Base-by-base conservation (phyloP, 92 coral and sea anemone genomes). In the Paramuricea clavata region DNA sequence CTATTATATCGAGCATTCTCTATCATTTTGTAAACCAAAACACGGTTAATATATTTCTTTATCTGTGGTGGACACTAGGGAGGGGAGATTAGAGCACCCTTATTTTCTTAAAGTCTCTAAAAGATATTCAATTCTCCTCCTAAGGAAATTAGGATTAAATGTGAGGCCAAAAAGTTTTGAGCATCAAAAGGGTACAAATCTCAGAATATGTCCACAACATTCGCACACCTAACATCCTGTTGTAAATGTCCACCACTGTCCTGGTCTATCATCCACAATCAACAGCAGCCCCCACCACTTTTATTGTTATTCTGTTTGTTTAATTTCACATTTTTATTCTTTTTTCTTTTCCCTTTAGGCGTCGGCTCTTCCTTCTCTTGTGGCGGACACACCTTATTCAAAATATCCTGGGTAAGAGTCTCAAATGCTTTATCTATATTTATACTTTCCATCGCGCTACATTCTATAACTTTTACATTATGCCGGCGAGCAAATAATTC, bases 361-460 rank as follows among this genome's bases (percentile, higher is more conserved):
- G 82, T 78, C 27, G 92, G 88, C 44, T 97, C 99, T 72, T 97
- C 99, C 52, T 72, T 91, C 0, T 91, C 92, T 39, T 65, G 72
- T 1, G 99, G 98, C 31, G 99, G 99, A 67, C 99, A 97, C 6
- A 97, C 99, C 71, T 93, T 96, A 79, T 95, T 90, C 72, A 97
- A 82, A 22, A 97, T 97, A 70, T 97, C 95, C 75, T 92, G 87
- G 15, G 99, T 97, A 5, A 97, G 87, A 31, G 90, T 76, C 12
- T 62, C 84, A 64, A 97, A 97, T 28, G 99, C 94, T 59, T 77
- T 94, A 34, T 97, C 99, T 50, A 97, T 76, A 81, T 97, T 97
- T 28, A 89, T 86, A 31, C 90, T 93, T 61, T 95, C 88, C 82
- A 94, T 81, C 4, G 99, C 99, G 61, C 99, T 97, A 32, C 95